Base-by-base conservation (phyloP, 2,797 vertebrate species). In the Catamblyrhynchus diadema region DNA sequence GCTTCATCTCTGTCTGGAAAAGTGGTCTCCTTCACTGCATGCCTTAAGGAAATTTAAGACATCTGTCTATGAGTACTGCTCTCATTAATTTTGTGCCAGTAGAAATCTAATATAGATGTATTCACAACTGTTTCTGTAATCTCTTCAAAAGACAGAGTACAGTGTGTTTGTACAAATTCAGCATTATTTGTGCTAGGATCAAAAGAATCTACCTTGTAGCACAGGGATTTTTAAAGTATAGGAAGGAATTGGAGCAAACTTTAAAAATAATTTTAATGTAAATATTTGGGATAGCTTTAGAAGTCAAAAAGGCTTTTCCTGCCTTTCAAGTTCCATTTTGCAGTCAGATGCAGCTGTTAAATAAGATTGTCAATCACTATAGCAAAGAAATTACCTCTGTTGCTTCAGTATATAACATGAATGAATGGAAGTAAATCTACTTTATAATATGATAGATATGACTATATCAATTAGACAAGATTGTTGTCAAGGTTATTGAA, bases 21-120 rank as follows among this genome's bases (percentile, higher is more conserved):
- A 85, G 23, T 41, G 14, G 19, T 79, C 44, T 86, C 66, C 83
- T 62, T 95, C 8, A 3, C 37, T 70, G 79, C 8, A 12, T 42
- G 61, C 47, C 75, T 91, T 92, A 94, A 95, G 86, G 90, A 95
- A 95, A 90, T 94, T 16, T 48, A 85, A 94, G 75, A 14, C 18
- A 50, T 57, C 83, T 86, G 3, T 45, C 30, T 74, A 50, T 73
- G 1, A 11, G 61, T 80, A 57, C 39, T 61, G 22, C 73, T 86
- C 13, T 69, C 79, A 62, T 71, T 97, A 15, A 73, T 70, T 93
- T 95, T 93, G n/a, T 84, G 81, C 70, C 89, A 93, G 18, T 32
- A 94, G 82, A 88, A 94, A 86, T 80, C 39, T 48, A 60, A 41
- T 72, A 51, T 7, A 87, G 60, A 81, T 61, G 25, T 78, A 67